Evolutionary conservation across 2,113 vertebrate genomes (phyloP).

Genomic region (Bostrychus sinensis): DNA sequence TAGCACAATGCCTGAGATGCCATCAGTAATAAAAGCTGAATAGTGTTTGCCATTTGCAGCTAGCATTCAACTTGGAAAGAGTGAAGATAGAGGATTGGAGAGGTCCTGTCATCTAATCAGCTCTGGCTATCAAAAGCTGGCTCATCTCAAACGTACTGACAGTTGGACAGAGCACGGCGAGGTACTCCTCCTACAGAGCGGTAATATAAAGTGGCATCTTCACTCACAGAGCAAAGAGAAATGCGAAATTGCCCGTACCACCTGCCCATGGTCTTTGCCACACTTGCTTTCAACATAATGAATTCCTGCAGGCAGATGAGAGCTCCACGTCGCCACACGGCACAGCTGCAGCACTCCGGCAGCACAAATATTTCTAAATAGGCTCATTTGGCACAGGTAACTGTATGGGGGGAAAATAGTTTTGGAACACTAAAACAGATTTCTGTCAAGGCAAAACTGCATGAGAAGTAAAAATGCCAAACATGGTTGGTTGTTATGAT

Average conservation of each 20-base stretch:
- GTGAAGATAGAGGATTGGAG: conserved; percentile 24
- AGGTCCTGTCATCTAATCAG: conserved; percentile 47
- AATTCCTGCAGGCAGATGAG: conserved; percentile 65
- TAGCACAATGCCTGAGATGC: neutral
- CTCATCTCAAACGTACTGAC: conserved; percentile 45
- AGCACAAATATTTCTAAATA: conserved; percentile 46
- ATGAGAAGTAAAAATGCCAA: conserved; percentile 6
- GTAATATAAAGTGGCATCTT: conserved; percentile 63
- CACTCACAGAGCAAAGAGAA: conserved; percentile 61
- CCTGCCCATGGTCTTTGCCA: conserved; percentile 67
- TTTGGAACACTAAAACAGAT: conserved; percentile 18
- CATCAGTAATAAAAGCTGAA: neutral
- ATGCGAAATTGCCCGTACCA: conserved; percentile 67
- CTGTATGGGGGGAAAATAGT: conserved; percentile 13
- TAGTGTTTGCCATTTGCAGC: conserved; percentile 4
- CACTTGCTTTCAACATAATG: conserved; percentile 73
- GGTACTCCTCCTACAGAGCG: conserved; percentile 39
- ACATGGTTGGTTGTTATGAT: conserved; percentile 1
- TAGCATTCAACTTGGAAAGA: conserved; percentile 7
- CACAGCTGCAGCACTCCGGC: conserved; percentile 60
- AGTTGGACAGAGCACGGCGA: conserved; percentile 38
- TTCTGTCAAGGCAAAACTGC: conserved; percentile 13
- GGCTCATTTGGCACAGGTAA: conserved; percentile 53
- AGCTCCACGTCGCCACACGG: conserved; percentile 49
- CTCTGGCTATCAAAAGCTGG: conserved; percentile 30